Evolutionary conservation across 2,113 vertebrate species (phyloP).

Genomic region (human): GRCh38 chr11:113481001-113481500

Average conservation of each 20-base stretch:
- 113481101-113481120: background rate
- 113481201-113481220: background rate
- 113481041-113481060: background rate
- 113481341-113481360: background rate
- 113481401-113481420: background rate
- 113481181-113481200: background rate
- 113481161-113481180: background rate
- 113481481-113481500: background rate
- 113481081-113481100: background rate
- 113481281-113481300: background rate
- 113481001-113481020: background rate
- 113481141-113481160: background rate
- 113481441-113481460: background rate
- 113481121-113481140: background rate
- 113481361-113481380: background rate
- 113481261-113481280: background rate
- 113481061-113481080: background rate
- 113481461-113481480: background rate
- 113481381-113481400: background rate
- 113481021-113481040: background rate
- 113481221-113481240: background rate
- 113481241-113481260: background rate
- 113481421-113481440: background rate
- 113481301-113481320: background rate
- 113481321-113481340: background rate